Evolutionary conservation across 1,140 invertebrate species (phyloP), one percentile per base, ranked within the genome.

Genomic region (Eumaeus atala): DNA sequence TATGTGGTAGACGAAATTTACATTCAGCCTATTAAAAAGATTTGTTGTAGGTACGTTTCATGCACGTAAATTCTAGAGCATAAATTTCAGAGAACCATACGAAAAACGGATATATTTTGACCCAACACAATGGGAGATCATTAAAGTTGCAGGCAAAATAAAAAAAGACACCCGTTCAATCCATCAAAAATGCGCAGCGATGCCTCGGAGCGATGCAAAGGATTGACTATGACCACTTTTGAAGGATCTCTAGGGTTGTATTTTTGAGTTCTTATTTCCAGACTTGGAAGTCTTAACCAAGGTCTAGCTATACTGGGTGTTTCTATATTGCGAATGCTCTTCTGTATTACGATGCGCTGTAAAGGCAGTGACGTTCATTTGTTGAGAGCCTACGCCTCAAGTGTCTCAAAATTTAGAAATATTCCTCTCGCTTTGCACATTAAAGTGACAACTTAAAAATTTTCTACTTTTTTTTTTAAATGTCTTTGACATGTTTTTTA

Each of bases 321-420:
- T 34, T 12, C 16, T 34, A 34, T 50, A 50, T 34, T 50, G 48
- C 16, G 54, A 56, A 48, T 51, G 48, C 33, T 50, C 50, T 51
- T 59, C 53, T 54, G 57, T 59, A 36, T 58, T 48, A 58, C 44
- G 56, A 36, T 51, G 52, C 44, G 58, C 48, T 58, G 56, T 58
- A 54, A 60, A 60, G 44, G 58, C 48, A 18, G 55, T 51, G 54
- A 53, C 60, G 52, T 48, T 61, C 62, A 59, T 66, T 62, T 60
- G 49, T 52, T 57, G 51, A 59, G 54, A 54, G 51, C 38, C 52
- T 53, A 40, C 48, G 65, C 58, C 52, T 72, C 68, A 77, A 74
- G 68, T 74, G 66, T 67, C 70, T 62, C 61, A 61, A 70, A 61
- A 69, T 64, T 60, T 62, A 61, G 59, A 64, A 60, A 67, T 69